Evolutionary conservation across 2,797 vertebrate species (phyloP).

Genomic region (Avahi laniger): DNA sequence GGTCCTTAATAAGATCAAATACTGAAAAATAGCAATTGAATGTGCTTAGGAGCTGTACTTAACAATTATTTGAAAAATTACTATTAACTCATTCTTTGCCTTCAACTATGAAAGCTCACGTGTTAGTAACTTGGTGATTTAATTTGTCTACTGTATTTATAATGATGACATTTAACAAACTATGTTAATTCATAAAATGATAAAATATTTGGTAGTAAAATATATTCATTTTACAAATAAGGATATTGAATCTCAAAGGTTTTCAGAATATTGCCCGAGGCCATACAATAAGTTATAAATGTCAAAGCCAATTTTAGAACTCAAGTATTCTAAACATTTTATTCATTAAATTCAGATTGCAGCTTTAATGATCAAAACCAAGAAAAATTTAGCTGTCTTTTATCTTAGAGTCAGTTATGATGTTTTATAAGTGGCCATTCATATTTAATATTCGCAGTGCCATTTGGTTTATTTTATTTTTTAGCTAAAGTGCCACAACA

Average conservation of each 20-base stretch:
- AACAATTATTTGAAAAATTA: constrained; percentile 11
- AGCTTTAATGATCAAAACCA: background rate
- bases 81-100: background rate
- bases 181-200: background rate
- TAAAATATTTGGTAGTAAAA: constrained; percentile 13
- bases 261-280: background rate
- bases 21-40: background rate
- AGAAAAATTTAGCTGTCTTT: background rate
- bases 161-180: constrained; percentile 19
- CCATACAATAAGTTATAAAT: background rate
- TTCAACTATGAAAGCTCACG: background rate
- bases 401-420: background rate
- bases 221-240: background rate
- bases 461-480: constrained; percentile 21
- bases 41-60: background rate
- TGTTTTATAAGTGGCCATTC: background rate
- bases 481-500: background rate
- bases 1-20: background rate
- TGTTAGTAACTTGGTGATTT: background rate
- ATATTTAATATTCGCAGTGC: constrained; percentile 11
- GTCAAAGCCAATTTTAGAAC: background rate
- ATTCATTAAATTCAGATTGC: background rate
- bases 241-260: background rate
- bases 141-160: background rate
- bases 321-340: background rate